Conservation (phyloP, 1,140 invertebrate species). For the Pygmarrhopalites habei region DNA sequence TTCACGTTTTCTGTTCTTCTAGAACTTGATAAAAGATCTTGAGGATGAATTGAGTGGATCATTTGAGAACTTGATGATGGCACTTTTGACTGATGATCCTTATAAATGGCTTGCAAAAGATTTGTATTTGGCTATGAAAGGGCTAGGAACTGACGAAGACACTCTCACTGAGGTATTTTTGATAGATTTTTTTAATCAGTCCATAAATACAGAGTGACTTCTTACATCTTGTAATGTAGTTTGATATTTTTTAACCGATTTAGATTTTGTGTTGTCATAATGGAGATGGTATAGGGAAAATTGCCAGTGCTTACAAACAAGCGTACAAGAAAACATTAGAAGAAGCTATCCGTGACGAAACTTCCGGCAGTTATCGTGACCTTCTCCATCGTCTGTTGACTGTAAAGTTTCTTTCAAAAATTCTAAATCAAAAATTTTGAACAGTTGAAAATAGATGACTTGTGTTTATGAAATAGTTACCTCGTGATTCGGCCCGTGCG, state of each 20-base stretch:
- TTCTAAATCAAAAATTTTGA: no score
- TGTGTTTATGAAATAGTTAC: background rate
- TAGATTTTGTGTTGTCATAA: slow-evolving; percentile 61
- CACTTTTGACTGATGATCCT: slow-evolving; percentile 60
- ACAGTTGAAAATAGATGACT: no score
- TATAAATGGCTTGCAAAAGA: slow-evolving; percentile 63
- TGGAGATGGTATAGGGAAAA: slow-evolving; percentile 45
- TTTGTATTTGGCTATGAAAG: slow-evolving; percentile 58
- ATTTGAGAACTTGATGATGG: slow-evolving; percentile 69
- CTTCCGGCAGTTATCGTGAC: slow-evolving; percentile 14
- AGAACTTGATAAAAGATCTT: slow-evolving; percentile 65
- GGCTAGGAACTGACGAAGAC: slow-evolving; percentile 54
- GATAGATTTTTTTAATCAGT: no score
- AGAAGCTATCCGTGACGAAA: slow-evolving; percentile 54
- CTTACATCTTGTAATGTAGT: no score
- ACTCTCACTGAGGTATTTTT: slow-evolving; percentile 45
- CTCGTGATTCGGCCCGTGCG: background rate
- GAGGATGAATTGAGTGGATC: slow-evolving; percentile 67
- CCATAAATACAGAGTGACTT: no score
- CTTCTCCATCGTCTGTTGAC: background rate
- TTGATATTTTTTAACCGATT: no score
- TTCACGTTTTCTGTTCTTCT: no score
- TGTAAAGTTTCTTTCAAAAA: background rate
- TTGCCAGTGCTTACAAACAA: slow-evolving; percentile 61
- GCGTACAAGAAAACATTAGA: slow-evolving; percentile 62